Conservation (phyloP, 2,113 vertebrate species). For the Pluvianellus socialis region DNA sequence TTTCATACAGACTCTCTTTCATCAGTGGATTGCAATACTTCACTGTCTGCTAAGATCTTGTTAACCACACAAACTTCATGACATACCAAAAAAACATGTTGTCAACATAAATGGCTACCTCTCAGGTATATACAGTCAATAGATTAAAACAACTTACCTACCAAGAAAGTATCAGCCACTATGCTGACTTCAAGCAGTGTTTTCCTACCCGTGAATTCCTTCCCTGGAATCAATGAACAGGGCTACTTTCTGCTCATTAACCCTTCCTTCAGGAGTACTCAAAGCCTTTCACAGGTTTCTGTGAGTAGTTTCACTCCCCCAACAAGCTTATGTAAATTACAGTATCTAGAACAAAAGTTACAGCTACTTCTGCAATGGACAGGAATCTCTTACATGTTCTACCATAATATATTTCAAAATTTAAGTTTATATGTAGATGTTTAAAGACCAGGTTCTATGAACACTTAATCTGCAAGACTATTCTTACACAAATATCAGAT, state of each 20-base stretch:
- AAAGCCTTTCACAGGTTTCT: not conserved
- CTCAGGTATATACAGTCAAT: not conserved
- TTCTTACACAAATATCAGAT: not conserved
- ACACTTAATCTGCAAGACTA: not conserved
- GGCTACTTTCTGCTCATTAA: not conserved
- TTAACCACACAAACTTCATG: not conserved
- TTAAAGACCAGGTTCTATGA: not conserved
- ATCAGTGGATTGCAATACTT: not conserved
- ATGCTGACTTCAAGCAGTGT: not conserved
- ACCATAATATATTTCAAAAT: not conserved
- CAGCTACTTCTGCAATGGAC: not conserved
- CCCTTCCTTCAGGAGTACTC: not conserved
- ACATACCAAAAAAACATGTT: not conserved
- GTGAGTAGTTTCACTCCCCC: not conserved
- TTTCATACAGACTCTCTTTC: not conserved
- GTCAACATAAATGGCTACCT: not conserved
- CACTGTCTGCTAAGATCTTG: not conserved
- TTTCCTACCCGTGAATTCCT: not conserved
- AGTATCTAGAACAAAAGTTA: not conserved
- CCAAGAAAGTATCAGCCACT: not conserved
- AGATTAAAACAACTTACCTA: not conserved
- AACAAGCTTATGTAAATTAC: not conserved
- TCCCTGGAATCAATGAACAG: not conserved
- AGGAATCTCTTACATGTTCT: not conserved
- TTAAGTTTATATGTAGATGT: not conserved